Base-by-base conservation (phyloP, 1,140 invertebrate genomes). In the Drosophila lacteicornis region DNA sequence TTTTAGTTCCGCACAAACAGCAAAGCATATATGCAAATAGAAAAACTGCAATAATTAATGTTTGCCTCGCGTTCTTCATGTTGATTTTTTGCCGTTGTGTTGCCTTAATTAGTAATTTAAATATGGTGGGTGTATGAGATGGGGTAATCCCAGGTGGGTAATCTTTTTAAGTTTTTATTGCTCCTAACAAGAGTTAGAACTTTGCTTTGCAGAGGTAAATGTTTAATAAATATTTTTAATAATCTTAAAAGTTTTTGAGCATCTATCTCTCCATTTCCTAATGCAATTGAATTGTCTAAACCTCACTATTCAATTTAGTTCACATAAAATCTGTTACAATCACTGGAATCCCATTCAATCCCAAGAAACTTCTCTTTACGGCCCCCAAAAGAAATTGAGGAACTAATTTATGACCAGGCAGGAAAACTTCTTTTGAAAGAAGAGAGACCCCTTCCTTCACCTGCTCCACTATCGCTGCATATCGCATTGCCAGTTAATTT, bases 401-500 rank as follows among this genome's bases (percentile, higher is more conserved):
- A 17, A 60, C 43, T 71, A 56, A 60, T 71, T 71, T 73, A 73
- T 49, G 33, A 25, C 68, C 12, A 60, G n/a, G 27, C 40, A 38
- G 17, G 12, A 9, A 25, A 47, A 46, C 33, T 55, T n/a, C 42
- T 36, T 36, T n/a, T 12, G n/a, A 27, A 56, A 11, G 12, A 22
- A 22, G 19, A 22, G 33, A 30, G 27, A 11, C 36, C 6, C 6
- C 19, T 19, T 19, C 19, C 17, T 30, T 22, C 46, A 60, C 45
- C 55, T 80, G 46, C 36, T 62, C 27, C 43, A 70, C 69, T 77
- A 76, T 81, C 74, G 63, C 62, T 82, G 71, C 81, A 84, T 84
- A 84, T 84, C 81, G 78, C 62, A 70, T 80, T 62, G 82, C 78
- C 63, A 68, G 78, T 81, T 85, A 85, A 85, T 85, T 85, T 85